These are phyloP conservation scores for Aphis craccivora DNA, from an alignment of 1,140 invertebrate genomes.

Conservation along the genomic window DNA sequence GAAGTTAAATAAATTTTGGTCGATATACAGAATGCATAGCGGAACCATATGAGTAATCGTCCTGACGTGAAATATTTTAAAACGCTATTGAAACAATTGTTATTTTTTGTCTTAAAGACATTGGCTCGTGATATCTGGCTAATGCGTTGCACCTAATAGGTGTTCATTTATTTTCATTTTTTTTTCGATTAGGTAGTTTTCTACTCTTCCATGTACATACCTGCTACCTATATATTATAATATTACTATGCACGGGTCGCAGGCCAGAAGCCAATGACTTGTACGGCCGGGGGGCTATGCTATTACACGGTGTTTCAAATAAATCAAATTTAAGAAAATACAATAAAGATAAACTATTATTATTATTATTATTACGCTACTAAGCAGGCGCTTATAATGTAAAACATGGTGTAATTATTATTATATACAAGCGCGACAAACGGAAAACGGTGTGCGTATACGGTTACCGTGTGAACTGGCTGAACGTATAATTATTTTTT, in stretches of 20 bases:
- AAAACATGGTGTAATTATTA: conserved; percentile 23
- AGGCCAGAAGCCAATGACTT: conserved; percentile 48
- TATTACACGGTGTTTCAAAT: conserved; percentile 45
- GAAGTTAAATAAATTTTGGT: not conserved
- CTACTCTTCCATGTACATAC: not conserved
- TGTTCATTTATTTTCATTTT: conserved; percentile 38
- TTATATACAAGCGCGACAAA: not conserved
- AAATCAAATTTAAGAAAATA: conserved; percentile 54
- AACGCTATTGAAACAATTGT: conserved; percentile 26
- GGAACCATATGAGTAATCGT: not conserved
- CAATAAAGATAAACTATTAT: conserved; percentile 35
- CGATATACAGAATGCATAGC: not conserved
- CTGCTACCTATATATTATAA: not conserved
- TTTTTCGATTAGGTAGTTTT: conserved; percentile 33
- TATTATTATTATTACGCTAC: conserved; percentile 28
- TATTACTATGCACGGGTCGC: conserved; percentile 4
- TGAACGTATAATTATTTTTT: not conserved
- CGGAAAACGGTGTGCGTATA: not conserved
- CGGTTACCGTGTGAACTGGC: not conserved
- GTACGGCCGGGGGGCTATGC: conserved; percentile 28
- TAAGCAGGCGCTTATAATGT: conserved; percentile 27
- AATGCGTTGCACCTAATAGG: conserved; percentile 32
- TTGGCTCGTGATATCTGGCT: not conserved
- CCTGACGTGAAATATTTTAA: conserved; percentile 18
- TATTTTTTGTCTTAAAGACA: not conserved